Evolutionary conservation across 1,140 invertebrate genomes (phyloP).

Genomic region (Camponotus pennsylvanicus): DNA sequence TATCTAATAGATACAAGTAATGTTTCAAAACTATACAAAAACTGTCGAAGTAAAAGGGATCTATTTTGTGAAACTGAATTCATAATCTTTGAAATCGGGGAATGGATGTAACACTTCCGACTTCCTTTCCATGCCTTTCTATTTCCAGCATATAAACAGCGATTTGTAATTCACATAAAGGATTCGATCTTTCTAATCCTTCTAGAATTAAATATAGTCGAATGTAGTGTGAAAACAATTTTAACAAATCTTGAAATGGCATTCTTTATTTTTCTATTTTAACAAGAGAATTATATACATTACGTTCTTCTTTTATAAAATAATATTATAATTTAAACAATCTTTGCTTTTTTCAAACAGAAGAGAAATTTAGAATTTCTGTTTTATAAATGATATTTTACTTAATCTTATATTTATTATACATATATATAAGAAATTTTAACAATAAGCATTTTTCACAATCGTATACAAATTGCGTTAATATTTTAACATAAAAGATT

Average conservation of each 20-base stretch:
- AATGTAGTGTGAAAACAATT: too few species aligned
- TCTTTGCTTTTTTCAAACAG: too few species aligned
- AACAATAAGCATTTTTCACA: slow-evolving; percentile 18
- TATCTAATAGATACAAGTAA: neutral
- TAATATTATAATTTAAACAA: too few species aligned
- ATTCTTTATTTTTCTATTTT: too few species aligned
- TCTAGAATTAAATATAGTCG: too few species aligned
- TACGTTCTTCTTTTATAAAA: too few species aligned
- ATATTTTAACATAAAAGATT: neutral
- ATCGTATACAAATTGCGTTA: neutral
- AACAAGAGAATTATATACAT: too few species aligned
- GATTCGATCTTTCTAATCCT: too few species aligned
- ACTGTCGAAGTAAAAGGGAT: neutral
- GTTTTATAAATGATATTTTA: too few species aligned
- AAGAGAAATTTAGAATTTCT: too few species aligned
- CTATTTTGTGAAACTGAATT: slow-evolving; percentile 7
- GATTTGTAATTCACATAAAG: neutral
- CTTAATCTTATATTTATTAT: too few species aligned
- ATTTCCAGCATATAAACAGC: neutral
- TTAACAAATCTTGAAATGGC: too few species aligned
- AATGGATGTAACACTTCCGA: neutral
- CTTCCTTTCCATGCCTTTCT: slow-evolving; percentile 24
- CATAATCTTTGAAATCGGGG: slow-evolving; percentile 1
- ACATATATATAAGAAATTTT: neutral
- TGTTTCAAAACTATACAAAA: neutral